Base-by-base conservation (phyloP, 2,888 invertebrate genomes). In the Parnassius mnemosyne region DNA sequence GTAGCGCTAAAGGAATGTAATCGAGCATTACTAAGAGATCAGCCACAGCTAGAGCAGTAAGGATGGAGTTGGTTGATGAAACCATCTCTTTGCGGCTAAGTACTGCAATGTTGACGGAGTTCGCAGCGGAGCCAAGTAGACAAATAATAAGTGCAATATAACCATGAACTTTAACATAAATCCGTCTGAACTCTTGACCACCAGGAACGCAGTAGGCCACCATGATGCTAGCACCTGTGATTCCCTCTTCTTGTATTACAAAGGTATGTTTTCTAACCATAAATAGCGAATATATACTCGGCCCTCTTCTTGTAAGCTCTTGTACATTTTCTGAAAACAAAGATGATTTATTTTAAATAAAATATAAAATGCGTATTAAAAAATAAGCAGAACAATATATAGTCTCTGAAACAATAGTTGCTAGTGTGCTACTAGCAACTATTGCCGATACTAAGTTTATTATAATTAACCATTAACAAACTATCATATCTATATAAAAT, bases 1-100 rank as follows among this genome's bases (percentile, higher is more conserved):
- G 96, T 63, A 96, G 93, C 1, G 96, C 95, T 79, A 96, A 97
- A 0, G 98, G 98, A 65, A 98, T 95, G 84, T 98, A 98, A 76
- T 97, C 97, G 73, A 98, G 92, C 95, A 98, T 98, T 47, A 98
- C 98, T 20, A 97, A 92, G 52, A 98, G 93, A 82, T 98, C 98
- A 3, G 98, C 97, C 3, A 98, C 95, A 0, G 98, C 98, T 10
- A 97, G 91, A 3, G 96, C 97, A 0, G 97, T 97, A n/a, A 98
- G 93, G 59, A 98, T 97, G 57, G 96, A 94, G 85, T 98, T 98
- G 5, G 98, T 98, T 0, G 98, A 97, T 41, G 97, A 97, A 49
- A 93, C 90, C 97, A 98, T 98, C 81, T 98, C 97, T 53, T 95
- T 95, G 9, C 97, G 93, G 9, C 97, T 96, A 54, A 98, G 92